Evolutionary conservation across 1,140 invertebrate genomes (phyloP).

Genomic region (Heliconius hewitsoni): DNA sequence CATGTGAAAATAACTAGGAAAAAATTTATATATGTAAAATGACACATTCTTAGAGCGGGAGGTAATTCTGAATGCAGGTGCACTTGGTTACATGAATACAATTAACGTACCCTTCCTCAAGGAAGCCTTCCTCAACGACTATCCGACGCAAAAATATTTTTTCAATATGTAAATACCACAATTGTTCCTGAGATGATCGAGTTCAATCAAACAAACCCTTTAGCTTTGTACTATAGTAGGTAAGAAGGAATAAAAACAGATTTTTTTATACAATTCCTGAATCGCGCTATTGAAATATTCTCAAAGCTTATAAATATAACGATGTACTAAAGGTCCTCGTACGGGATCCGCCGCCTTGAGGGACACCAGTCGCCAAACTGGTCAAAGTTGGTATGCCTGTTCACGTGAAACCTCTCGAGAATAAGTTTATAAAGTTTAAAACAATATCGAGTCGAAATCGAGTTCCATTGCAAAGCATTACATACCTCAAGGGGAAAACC

Average conservation of each 20-base stretch:
- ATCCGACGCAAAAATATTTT: too few relatives aligned
- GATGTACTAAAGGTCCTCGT: background rate
- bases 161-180: background rate
- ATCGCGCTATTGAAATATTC: slow-evolving; percentile 2
- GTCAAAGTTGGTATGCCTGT: background rate
- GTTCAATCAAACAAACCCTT: too few relatives aligned
- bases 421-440: background rate
- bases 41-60: too few relatives aligned
- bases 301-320: background rate
- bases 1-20: too few relatives aligned
- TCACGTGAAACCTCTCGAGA: background rate
- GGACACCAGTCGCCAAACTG: background rate
- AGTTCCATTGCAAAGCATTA: background rate
- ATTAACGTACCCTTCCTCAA: too few relatives aligned
- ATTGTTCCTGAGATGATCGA: background rate
- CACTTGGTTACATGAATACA: too few relatives aligned
- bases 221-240: too few relatives aligned
- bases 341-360: background rate
- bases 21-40: too few relatives aligned
- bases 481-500: background rate
- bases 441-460: background rate
- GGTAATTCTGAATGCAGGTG: too few relatives aligned
- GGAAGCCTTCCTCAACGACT: too few relatives aligned
- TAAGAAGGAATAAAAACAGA: too few relatives aligned
- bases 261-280: background rate